Base-by-base conservation (phyloP, 2,888 invertebrate genomes). In the Apotomis capreana region DNA sequence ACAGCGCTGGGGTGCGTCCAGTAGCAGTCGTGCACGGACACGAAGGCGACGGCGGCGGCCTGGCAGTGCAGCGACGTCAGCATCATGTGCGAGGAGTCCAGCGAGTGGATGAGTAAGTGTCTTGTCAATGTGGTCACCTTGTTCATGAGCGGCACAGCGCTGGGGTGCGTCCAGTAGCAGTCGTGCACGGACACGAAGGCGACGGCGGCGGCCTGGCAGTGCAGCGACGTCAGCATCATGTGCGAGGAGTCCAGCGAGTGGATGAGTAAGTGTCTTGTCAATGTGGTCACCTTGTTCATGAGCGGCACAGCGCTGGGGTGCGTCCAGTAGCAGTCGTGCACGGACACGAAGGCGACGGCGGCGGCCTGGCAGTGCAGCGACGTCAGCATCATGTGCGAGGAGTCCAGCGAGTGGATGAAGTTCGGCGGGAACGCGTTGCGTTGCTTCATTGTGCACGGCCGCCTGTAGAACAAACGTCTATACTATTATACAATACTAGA, bases 301-400 rank as follows among this genome's bases (percentile, higher is more conserved):
- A 93, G 89, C 73, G 97, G 95, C 57, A 99, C 97, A 49, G 96
- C 95, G 78, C 95, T 94, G 0, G 99, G 96, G 90, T 99, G 99
- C 0, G 99, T 99, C 99, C 99, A 99, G 94, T 96, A 99, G 87
- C 99, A 99, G 91, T 99, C 99, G 90, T 99, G 99, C 36, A 99
- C 99, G 0, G 99, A 99, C 5, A 98, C 97, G 93, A 98, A 99
- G 58, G 97, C 96, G 68, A 99, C 94, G 0, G 96, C 98, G 5
- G 93, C 93, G 46, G 96, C 94, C 89, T 97, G 96, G 83, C 98
- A 97, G 89, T 96, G 94, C 80, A 99, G 93, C 8, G 99, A 97
- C 3, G 99, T 99, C 76, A 99, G 94, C 99, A 99, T 99, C 99
- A 99, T 99, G 92, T 99, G 99, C 83, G 96, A 96, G 67, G 99